Evolutionary conservation across 2,888 invertebrate species (phyloP).

Genomic region (Thymelicus acteon): DNA sequence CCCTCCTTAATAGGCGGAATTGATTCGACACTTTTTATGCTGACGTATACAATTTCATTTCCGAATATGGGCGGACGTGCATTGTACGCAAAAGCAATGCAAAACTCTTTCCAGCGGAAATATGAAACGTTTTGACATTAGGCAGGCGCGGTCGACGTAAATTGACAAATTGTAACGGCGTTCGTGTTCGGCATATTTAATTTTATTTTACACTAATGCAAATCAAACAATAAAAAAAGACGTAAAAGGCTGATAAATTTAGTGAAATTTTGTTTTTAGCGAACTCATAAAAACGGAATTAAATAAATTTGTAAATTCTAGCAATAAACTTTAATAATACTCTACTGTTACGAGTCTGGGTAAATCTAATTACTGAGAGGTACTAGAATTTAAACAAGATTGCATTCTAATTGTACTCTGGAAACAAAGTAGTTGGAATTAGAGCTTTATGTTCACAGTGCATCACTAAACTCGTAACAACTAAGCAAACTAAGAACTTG

Average conservation of each 20-base stretch:
- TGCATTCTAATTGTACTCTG: background rate
- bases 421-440: constrained; percentile 14
- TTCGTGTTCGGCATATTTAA: constrained; percentile 37
- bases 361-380: background rate
- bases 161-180: constrained; percentile 37
- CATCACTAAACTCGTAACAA: constrained; percentile 65
- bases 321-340: background rate
- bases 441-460: constrained; percentile 24
- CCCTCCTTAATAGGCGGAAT: constrained; percentile 71
- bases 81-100: constrained; percentile 41
- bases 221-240: constrained; percentile 7
- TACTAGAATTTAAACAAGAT: constrained; percentile 4
- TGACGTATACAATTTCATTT: constrained; percentile 45
- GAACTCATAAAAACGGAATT: background rate
- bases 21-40: constrained; percentile 63
- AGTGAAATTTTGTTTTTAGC: background rate
- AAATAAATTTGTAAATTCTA: too few species aligned
- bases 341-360: background rate
- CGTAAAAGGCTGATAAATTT: constrained; percentile 10
- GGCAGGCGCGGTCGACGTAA: constrained; percentile 33
- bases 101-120: constrained; percentile 37
- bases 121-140: constrained; percentile 37
- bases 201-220: constrained; percentile 20
- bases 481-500: constrained; percentile 65
- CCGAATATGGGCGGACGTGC: constrained; percentile 43